Evolutionary conservation across 2,888 invertebrate species (phyloP).

Genomic region (Drosophila gaucha): DNA sequence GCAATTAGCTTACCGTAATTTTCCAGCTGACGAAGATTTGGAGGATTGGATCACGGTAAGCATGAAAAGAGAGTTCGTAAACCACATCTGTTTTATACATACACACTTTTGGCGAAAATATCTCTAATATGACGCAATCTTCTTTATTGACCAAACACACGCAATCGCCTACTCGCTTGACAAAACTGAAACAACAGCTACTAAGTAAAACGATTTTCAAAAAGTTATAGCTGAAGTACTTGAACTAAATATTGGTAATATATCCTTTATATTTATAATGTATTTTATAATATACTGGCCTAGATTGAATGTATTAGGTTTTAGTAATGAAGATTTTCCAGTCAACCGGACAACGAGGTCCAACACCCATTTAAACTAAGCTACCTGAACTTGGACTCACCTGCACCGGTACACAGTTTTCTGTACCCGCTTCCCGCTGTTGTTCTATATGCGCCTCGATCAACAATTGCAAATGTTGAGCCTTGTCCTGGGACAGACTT

Average conservation of each 20-base stretch:
- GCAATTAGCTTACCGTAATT: conserved; percentile 91
- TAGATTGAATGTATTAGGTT: too few species aligned
- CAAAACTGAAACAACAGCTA: background rate
- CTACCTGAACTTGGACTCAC: conserved; percentile 52
- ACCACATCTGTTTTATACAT: conserved; percentile 7
- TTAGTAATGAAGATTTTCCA: too few species aligned
- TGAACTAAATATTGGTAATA: too few species aligned
- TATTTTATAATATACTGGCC: too few species aligned
- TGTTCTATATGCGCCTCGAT: conserved; percentile 83
- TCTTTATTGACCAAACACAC: conserved; percentile 39
- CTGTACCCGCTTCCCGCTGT: conserved; percentile 19
- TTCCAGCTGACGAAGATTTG: conserved; percentile 87
- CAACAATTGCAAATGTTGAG: conserved; percentile 77
- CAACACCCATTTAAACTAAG: too few species aligned
- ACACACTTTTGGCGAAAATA: background rate
- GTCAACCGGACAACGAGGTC: too few species aligned
- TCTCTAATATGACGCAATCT: conserved; percentile 28
- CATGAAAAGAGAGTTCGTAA: conserved; percentile 37
- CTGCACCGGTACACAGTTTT: conserved; percentile 59
- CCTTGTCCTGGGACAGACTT: conserved; percentile 42
- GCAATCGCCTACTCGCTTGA: background rate
- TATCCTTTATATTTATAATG: too few species aligned
- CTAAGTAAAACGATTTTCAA: background rate
- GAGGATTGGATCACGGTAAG: background rate
- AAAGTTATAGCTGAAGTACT: background rate